Evolutionary conservation across 2,888 invertebrate genomes (phyloP), one percentile per base, ranked within the genome.

Genomic region (Melanotus villosus): DNA sequence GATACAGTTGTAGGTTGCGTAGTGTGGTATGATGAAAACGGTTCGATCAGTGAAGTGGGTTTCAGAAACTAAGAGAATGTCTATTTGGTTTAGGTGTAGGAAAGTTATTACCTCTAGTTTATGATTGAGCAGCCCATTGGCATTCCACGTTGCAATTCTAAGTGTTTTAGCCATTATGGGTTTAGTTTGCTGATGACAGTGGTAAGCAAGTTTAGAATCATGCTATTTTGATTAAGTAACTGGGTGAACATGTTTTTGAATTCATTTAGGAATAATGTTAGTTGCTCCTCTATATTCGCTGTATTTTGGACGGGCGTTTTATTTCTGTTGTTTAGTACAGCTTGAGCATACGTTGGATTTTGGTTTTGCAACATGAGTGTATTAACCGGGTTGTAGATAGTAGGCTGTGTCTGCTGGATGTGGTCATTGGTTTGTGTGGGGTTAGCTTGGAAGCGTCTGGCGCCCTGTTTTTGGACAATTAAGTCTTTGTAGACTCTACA

Each of bases 81-180:
- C 59, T 14, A 59, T 59, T 59, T 45, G 19, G 10, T 43, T 34
- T 6, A 57, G 12, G 7, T 34, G 12, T 12, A 59, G 18, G 23
- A 43, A 43, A 6, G 16, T n/a, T 14, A 45, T 45, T 23, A 43
- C 23, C 14, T 45, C 43, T 59, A 18, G 59, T 45, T 23, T 14
- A n/a, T 30, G 59, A 30, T 21, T 41, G 21, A 5, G 18, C 3
- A 59, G 59, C 12, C 59, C 41, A 43, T 59, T 43, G 23, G 60
- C 45, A 18, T 60, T 60, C 47, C 14, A 60, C 21, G 60, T 47
- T 32, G 60, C 60, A n/a, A 60, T 45, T 43, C 45, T 26, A 10
- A 45, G 43, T 6, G 26, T 43, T 14, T 41, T 58, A 16, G 32
- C 36, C 47, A 60, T 26, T 38, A 34, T 10, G 10, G 7, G 14